Base-by-base conservation (phyloP, 2,888 invertebrate genomes). In the Phaedon cochleariae region DNA sequence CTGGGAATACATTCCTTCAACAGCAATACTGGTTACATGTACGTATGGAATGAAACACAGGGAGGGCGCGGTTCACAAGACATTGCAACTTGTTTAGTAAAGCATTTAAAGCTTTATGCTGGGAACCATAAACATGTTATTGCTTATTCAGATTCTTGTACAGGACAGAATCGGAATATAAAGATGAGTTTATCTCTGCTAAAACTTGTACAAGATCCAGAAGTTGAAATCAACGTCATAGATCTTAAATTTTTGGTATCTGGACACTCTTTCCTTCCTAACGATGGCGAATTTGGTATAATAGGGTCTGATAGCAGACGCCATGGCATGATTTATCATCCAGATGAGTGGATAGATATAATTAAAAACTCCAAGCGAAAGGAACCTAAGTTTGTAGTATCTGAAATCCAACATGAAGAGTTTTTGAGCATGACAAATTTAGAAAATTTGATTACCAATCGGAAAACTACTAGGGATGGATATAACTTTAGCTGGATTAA, bases 261-360 rank as follows among this genome's bases (percentile, higher is more conserved):
- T 9, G 59, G 60, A 7, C 49, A 59, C 21, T 51, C 49, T 34
- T 59, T 12, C 15, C 52, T 60, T 34, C 60, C 26, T 52, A 60
- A 60, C 37, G 60, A 60, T 52, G 60, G 49, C 7, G 59, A 59
- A 59, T 59, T 59, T 51, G 51, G 51, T 34, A 59, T 59, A 31
- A 59, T 51, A 37, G 51, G 34, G 31, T 48, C 48, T 48, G 48
- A 48, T n/a, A 60, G 60, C 17, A 21, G 53, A 4, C n/a, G 18
- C 7, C 52, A 45, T 54, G 54, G 46, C 12, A 17, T n/a, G 18
- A 54, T 54, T 46, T 17, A 46, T 46, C 18, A 18, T 46, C 46
- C 46, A 46, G 17, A 17, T 46, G 46, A 46, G 46, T 46, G 46
- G 15, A 46, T n/a, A 46, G 46, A 46, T 46, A 46, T 46, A n/a